phyloP scores from a whole-genome alignment of 2,113 vertebrate genomes.

The Oreochromis aureus region DNA sequence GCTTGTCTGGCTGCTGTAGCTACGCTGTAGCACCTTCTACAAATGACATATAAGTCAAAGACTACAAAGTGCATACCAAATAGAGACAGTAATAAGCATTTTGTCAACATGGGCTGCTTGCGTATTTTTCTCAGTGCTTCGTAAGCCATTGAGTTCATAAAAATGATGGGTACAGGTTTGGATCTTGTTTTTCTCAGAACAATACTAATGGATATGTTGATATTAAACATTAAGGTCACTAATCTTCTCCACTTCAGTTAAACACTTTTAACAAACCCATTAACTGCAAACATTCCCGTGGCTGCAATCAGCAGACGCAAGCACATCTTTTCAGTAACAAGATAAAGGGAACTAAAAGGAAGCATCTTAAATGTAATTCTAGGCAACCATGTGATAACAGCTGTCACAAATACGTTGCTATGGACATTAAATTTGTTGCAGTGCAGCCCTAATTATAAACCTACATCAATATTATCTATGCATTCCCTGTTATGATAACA shows the following conservation, averaged over 20 bases:
- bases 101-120: not conserved
- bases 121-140: not conserved
- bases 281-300: not conserved
- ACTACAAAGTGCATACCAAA: not conserved
- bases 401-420: not conserved
- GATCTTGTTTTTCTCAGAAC: not conserved
- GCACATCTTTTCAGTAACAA: not conserved
- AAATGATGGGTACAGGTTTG: not conserved
- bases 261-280: not conserved
- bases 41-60: not conserved
- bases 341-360: not conserved
- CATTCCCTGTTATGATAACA: not conserved
- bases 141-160: not conserved
- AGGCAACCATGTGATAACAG: not conserved
- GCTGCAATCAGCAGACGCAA: not conserved
- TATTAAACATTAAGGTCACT: not conserved
- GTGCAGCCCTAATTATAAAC: not conserved
- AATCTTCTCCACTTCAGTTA: not conserved
- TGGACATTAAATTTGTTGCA: not conserved
- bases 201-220: not conserved
- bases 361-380: not conserved
- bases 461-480: not conserved
- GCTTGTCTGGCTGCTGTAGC: not conserved
- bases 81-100: not conserved
- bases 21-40: not conserved